A percentile compares a stretch with the other conserved stretches of the same genome.
Evolutionary conservation across 2,797 vertebrate species (phyloP).

Genomic region (Pristis pectinata): DNA sequence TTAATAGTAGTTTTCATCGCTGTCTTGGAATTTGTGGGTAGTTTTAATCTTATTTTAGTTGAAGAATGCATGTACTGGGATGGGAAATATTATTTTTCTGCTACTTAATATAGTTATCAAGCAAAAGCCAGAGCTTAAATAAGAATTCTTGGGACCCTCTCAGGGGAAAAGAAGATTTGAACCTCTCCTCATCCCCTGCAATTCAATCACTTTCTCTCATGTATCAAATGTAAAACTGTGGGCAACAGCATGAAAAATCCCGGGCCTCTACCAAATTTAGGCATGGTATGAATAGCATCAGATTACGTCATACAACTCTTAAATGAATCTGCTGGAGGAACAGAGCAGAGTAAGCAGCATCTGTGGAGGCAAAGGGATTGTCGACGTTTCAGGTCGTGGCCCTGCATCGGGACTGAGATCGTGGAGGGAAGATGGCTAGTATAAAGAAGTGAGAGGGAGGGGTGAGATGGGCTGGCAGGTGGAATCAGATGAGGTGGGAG

Average conservation of each 20-base stretch:
- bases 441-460: too few relatives aligned
- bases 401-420: too few relatives aligned
- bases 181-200: not conserved
- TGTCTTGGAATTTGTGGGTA: not conserved
- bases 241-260: not conserved
- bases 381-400: too few relatives aligned
- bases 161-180: not conserved
- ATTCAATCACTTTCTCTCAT: too few relatives aligned
- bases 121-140: not conserved
- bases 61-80: not conserved
- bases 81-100: not conserved
- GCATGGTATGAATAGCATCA: not conserved
- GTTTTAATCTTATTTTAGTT: too few relatives aligned
- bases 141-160: not conserved
- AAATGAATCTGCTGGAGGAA: not conserved
- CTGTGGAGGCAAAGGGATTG: too few relatives aligned
- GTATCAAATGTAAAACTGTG: not conserved
- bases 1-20: not conserved
- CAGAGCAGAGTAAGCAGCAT: too few relatives aligned
- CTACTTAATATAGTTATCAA: not conserved
- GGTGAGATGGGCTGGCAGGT: too few relatives aligned
- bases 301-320: not conserved
- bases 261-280: not conserved
- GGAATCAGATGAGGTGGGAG: too few relatives aligned
- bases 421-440: too few relatives aligned